Conservation (phyloP, 2,888 invertebrate species). For the Hyposoter dolosus region DNA sequence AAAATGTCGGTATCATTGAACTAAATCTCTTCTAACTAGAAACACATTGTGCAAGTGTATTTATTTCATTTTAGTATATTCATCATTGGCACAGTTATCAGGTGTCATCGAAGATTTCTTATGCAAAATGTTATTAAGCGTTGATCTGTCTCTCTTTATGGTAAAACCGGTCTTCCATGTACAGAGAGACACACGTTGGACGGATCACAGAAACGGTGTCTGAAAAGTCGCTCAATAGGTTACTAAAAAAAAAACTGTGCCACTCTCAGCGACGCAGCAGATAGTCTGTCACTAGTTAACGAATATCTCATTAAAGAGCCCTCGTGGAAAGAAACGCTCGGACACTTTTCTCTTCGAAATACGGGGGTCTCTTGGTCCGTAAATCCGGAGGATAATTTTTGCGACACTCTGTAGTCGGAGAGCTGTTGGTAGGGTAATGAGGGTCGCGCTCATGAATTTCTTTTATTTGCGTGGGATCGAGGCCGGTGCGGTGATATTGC, state of each 20-base stretch:
- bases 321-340: neutral
- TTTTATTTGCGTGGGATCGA: conserved; percentile 14
- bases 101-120: conserved; percentile 60
- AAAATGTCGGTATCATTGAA: neutral
- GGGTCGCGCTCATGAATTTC: conserved; percentile 25
- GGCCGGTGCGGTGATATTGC: conserved; percentile 7
- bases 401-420: neutral
- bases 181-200: neutral
- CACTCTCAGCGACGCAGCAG: neutral
- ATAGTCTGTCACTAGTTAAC: neutral
- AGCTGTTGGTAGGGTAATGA: conserved; percentile 6
- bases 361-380: neutral
- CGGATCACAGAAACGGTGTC: neutral
- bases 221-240: neutral
- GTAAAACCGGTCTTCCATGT: conserved; percentile 54
- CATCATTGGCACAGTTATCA: conserved; percentile 52
- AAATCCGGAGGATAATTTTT: neutral
- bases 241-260: neutral
- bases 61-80: neutral
- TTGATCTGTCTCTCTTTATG: conserved; percentile 30
- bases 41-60: neutral
- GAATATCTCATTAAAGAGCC: neutral
- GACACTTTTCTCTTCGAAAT: neutral
- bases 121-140: conserved; percentile 61
- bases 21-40: neutral